Evolutionary conservation across 2,113 vertebrate species (phyloP).

Genomic region (Archilochus colubris): DNA sequence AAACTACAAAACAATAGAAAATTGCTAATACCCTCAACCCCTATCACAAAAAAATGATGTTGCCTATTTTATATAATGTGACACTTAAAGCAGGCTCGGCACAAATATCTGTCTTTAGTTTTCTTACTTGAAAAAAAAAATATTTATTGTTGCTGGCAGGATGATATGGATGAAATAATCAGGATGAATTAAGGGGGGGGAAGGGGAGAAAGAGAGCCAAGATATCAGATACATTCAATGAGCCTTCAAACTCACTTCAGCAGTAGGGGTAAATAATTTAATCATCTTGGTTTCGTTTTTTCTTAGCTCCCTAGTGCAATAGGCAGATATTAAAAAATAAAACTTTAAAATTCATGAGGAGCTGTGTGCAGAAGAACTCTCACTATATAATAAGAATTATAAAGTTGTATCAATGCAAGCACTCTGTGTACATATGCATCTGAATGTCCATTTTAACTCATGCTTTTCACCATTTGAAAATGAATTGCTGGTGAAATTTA

Average conservation of each 20-base stretch:
- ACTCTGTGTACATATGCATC: background rate
- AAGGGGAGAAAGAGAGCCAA: slow-evolving; percentile 66
- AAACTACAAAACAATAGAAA: background rate
- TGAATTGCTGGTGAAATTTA: slow-evolving; percentile 14
- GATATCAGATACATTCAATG: slow-evolving; percentile 77
- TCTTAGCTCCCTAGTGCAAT: slow-evolving; percentile 65
- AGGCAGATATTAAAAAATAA: slow-evolving; percentile 79
- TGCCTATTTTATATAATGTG: slow-evolving; percentile 64
- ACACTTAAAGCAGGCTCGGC: slow-evolving; percentile 66
- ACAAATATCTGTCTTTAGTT: slow-evolving; percentile 77
- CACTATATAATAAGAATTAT: slow-evolving; percentile 44
- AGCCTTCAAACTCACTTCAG: slow-evolving; percentile 82
- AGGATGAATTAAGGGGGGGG: slow-evolving; percentile 68
- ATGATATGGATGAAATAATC: slow-evolving; percentile 76
- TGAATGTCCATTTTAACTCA: background rate
- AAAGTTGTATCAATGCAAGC: slow-evolving; percentile 24
- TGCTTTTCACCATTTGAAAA: slow-evolving; percentile 27
- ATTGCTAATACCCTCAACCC: slow-evolving; percentile 36
- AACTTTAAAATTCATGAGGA: slow-evolving; percentile 77
- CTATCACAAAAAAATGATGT: slow-evolving; percentile 8
- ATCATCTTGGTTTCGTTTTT: slow-evolving; percentile 72
- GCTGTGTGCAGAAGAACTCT: slow-evolving; percentile 51
- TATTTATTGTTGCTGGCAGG: slow-evolving; percentile 78
- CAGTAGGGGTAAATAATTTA: slow-evolving; percentile 81
- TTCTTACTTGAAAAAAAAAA: slow-evolving; percentile 70